Evolutionary conservation across 2,797 vertebrate genomes (phyloP), one percentile per base, ranked within the genome.

Genomic region (Pygocentrus nattereri): DNA sequence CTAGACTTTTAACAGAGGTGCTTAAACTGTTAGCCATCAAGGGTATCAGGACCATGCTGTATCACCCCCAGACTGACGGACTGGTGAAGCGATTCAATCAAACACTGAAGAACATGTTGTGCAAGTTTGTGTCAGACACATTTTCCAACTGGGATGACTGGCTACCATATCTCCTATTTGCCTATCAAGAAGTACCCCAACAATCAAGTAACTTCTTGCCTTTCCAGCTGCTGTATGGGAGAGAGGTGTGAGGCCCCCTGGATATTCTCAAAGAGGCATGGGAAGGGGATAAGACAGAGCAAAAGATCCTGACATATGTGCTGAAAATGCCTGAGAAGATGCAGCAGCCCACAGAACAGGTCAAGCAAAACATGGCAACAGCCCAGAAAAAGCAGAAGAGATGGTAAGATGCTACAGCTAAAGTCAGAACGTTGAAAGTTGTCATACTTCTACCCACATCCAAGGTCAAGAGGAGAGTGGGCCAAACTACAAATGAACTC

Each of bases 231-330:
- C 19, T 74, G n/a, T 41, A 12, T 59, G 52, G 54, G 3, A 16
- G 31, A 1, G 19, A 34, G 11, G 72, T 74, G 0, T 23, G 54
- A 59, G 54, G 72, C 6, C 72, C 30, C 4, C 19, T 74, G 54
- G 50, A 74, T 19, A n/a, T 74, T 19, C 15, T 74, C 30, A 56
- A 41, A 59, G 52, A 58, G 47, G 30, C 54, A 8, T 74, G 72
- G 52, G 27, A 59, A 38, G 72, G 54, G 59, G n/a, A 30, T 58
- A 19, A 27, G 23, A 23, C 8, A 23, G 8, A 19, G 12, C 38
- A 73, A 12, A 1, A 30, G 30, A 47, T n/a, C n/a, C n/a, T 73
- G 10, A 6, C 47, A 8, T 54, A 54, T 31, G 30, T 73, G 13
- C 16, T 73, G 49, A 23, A 73, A 23, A 54, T 56, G 49, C 27